Conservation (phyloP, 1,140 invertebrate genomes). For the Habropoda laboriosa region DNA sequence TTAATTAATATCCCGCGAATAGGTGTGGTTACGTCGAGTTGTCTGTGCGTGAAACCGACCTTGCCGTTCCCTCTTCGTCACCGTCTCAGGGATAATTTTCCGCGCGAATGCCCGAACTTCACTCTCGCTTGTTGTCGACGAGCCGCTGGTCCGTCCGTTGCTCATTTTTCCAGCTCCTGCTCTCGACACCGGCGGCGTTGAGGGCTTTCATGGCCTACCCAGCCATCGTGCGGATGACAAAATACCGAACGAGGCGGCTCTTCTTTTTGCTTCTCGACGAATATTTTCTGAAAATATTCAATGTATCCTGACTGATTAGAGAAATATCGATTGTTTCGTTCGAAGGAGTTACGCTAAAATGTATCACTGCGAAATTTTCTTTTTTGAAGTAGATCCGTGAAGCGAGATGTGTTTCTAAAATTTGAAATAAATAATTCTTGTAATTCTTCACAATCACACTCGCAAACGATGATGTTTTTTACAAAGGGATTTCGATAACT, state of each 20-base stretch:
- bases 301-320: no score
- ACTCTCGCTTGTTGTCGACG: constrained; percentile 22
- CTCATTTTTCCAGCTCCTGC: constrained; percentile 14
- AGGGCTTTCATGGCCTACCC: background rate
- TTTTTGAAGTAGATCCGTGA: no score
- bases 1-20: constrained; percentile 66
- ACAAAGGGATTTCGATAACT: no score
- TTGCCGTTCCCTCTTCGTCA: background rate
- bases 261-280: background rate
- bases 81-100: constrained; percentile 53
- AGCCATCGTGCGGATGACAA: constrained; percentile 13
- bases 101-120: constrained; percentile 28
- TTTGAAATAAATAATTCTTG: no score
- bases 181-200: constrained; percentile 17
- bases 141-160: constrained; percentile 1
- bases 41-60: constrained; percentile 26
- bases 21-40: constrained; percentile 17
- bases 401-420: no score
- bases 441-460: no score
- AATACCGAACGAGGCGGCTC: background rate
- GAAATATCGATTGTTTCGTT: background rate
- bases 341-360: no score
- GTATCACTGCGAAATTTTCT: no score
- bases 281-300: background rate
- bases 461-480: no score